Conservation (phyloP, 2,888 invertebrate species). For the Erpobdella octoculata region DNA sequence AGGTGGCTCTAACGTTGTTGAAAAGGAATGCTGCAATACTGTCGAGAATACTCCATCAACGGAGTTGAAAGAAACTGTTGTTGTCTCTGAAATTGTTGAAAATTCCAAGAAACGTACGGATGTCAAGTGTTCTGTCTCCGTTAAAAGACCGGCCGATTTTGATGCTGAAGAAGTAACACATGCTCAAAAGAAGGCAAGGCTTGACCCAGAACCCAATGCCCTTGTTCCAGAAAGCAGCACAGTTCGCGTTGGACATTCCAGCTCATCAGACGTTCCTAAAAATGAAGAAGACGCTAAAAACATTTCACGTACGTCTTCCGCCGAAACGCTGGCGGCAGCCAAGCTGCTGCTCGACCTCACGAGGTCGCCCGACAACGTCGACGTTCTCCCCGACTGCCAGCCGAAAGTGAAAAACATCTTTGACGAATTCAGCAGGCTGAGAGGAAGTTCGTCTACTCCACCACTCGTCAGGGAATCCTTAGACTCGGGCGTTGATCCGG, state of each 20-base stretch:
- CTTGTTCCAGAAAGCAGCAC: neutral
- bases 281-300: neutral
- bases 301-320: neutral
- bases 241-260: neutral
- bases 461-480: neutral
- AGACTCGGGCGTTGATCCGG: neutral
- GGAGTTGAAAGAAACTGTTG: neutral
- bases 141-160: neutral
- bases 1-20: neutral
- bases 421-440: neutral
- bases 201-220: neutral
- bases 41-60: neutral
- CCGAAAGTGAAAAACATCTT: constrained; percentile 1
- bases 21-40: neutral
- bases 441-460: neutral
- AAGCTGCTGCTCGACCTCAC: neutral
- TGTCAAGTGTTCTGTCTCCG: neutral
- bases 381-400: neutral
- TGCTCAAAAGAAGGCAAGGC: neutral
- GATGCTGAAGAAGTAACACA: constrained; percentile 1
- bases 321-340: neutral
- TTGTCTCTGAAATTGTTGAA: neutral
- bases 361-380: neutral
- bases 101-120: neutral
- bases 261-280: neutral